A percentile compares a stretch with the other conserved stretches of the same genome.
Evolutionary conservation across 2,113 vertebrate species (phyloP).

Genomic region (Neodon shergylaensis): DNA sequence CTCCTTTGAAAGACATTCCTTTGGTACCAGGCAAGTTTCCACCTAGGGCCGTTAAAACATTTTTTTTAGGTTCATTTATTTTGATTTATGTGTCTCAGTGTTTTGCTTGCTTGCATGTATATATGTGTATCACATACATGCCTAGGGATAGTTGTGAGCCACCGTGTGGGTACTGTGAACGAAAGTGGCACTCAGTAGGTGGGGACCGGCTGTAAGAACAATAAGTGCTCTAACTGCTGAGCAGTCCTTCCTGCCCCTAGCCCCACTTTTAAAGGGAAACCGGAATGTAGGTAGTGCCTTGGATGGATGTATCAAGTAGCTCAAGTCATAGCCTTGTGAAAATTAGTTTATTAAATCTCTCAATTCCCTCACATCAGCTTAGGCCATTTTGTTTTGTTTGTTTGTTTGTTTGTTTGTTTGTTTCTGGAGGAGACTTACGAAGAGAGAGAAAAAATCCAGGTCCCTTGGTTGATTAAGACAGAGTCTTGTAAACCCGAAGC

Average conservation of each 20-base stretch:
- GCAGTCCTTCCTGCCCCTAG: neutral
- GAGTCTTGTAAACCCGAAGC: neutral
- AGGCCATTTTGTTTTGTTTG: neutral
- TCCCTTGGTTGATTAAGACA: conserved; percentile 1
- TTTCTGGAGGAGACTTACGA: neutral
- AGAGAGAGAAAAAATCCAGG: conserved; percentile 22
- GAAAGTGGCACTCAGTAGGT: neutral
- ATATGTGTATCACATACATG: neutral
- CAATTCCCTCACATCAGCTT: neutral
- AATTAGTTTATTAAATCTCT: neutral
- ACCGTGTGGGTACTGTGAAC: neutral
- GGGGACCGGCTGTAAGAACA: neutral
- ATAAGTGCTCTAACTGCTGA: neutral
- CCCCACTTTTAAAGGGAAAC: neutral
- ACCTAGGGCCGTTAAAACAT: neutral
- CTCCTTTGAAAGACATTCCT: neutral
- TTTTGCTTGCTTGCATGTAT: neutral
- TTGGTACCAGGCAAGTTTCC: neutral
- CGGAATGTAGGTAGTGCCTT: neutral
- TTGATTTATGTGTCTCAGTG: neutral
- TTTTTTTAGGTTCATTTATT: neutral
- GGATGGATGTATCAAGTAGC: neutral
- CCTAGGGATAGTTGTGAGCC: neutral
- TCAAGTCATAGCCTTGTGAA: neutral
- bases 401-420: too few species aligned